phyloP scores from a whole-genome alignment of 1,140 invertebrate genomes.

The honey bee (Apis mellifera) region Amel_HAv3.1 CM009938.2:1928501-1929000 shows the following conservation, averaged over 20 bases:
- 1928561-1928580: no score
- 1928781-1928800: background rate
- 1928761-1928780: background rate
- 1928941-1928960: constrained; percentile 12
- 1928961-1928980: constrained; percentile 20
- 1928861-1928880: background rate
- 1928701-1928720: constrained; percentile 5
- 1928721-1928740: no score
- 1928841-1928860: background rate
- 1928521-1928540: no score
- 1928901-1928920: background rate
- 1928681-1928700: constrained; percentile 1
- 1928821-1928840: background rate
- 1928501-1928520: no score
- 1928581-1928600: no score
- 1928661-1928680: constrained; percentile 29
- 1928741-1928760: background rate
- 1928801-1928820: background rate
- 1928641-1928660: constrained; percentile 21
- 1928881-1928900: background rate
- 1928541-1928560: no score
- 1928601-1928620: constrained; percentile 7
- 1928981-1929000: background rate
- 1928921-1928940: background rate
- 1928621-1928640: constrained; percentile 60